Evolutionary conservation across 2,113 vertebrate species (phyloP), one percentile per base, ranked within the genome.

Genomic region (Pachypanchax playfairii): DNA sequence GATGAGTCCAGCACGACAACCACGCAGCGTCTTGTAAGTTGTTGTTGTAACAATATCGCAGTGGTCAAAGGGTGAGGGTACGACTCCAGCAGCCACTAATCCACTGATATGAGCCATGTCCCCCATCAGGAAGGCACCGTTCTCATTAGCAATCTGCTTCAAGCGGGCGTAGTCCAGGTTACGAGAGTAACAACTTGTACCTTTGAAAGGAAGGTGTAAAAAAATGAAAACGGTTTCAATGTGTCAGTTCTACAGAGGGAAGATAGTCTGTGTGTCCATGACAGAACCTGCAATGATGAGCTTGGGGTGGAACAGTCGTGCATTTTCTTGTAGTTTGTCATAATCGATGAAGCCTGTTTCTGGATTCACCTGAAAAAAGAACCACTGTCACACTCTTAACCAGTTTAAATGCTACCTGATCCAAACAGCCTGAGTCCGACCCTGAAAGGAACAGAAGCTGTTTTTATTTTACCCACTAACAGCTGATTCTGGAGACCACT

Each of bases 41-140:
- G 97, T 98, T 25, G 97, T 98, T 59, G 96, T 89, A 68, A 99
- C 95, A 0, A 99, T 79, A 3, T 99, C 94, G 9, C 94, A 93
- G 91, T 94, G 57, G 2, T 95, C 93, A 0, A 99, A 99, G 1
- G 97, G 97, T 0, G 97, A 96, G 0, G 96, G 96, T 49, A 96
- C 92, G 46, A 98, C 91, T 0, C 93, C 93, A 0, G 96, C 96
- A 0, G 94, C 95, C 77, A 99, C 95, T 65, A 99, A 72, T 20
- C 97, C 97, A 0, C 97, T 98, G 85, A 99, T 95, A 83, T 99
- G 97, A 1, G 97, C 96, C 96, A 99, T 99, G 92, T 98, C 97
- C 0, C 92, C 93, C 95, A 99, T 89, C 5, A 99, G 93, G 1
- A 92, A 96, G 0, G 97, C 95, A 0, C 92, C 75, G 0, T 95